Evolutionary conservation across 2,888 invertebrate genomes (phyloP), one percentile per base, ranked within the genome.

Genomic region (Balanococcus diminutus): DNA sequence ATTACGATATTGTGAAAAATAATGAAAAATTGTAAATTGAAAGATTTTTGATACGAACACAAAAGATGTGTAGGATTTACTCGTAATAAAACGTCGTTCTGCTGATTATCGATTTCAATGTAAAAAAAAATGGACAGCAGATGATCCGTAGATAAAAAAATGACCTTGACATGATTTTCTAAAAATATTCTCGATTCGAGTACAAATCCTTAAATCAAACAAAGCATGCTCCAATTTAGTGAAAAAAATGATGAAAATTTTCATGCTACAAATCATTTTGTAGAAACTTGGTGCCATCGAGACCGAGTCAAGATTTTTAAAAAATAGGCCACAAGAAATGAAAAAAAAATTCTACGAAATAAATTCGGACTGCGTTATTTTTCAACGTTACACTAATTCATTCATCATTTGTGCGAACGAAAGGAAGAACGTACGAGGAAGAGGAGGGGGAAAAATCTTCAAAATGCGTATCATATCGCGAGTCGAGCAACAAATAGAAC

Each of bases 361-460:
- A 28, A 67, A 67, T 67, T 67, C 67, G 67, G 67, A 56, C 67
- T 14, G 67, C 11, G 67, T 67, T 67, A 67, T 67, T 67, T 67
- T 67, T 67, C 67, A 67, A 67, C 67, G 67, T 67, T 67, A 28
- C 9, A 67, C 25, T 67, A 67, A 67, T 67, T 67, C 67, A 67
- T 67, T 67, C 67, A 67, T 67, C 67, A 67, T 61, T 19, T 67
- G n/a, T 56, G 56, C 19, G 56, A 11, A 56, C 56, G 56, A 56
- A 22, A 22, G 56, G 56, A n/a, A 51, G 6, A 51, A 51, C 5
- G 5, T 14, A 51, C 22, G 22, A 56, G n/a, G 46, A 3, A 36
- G 36, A 14, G 11, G n/a, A n/a, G n/a, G 5, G 2, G 16, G 28
- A 28, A 67, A 67, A 67, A 67, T 67, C 67, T 67, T 67, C 67